These are phyloP conservation scores for Netelia melanura DNA, from an alignment of 2,888 invertebrate genomes.

Conservation along the genomic window DNA sequence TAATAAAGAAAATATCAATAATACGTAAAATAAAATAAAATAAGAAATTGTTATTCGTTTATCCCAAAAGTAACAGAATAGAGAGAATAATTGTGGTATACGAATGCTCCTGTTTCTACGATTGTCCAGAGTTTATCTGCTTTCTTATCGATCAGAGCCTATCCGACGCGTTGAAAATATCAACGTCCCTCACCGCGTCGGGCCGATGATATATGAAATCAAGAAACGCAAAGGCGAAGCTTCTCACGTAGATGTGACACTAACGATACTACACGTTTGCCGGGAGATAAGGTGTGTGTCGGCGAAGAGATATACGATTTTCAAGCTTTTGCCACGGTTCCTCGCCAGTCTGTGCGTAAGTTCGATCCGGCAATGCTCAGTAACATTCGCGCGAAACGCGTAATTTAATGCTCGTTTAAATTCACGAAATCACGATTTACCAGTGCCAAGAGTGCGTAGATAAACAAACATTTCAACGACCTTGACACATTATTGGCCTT, in stretches of 20 bases:
- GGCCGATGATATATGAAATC: not conserved
- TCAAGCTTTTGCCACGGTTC: conserved; percentile 54
- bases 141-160: conserved; percentile 57
- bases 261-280: conserved; percentile 31
- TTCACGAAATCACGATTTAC: not conserved
- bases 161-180: conserved; percentile 43
- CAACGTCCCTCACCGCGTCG: conserved; percentile 27
- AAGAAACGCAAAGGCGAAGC: conserved; percentile 16
- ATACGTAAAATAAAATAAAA: not conserved
- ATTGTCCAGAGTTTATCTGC: conserved; percentile 56
- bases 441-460: not conserved
- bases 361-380: conserved; percentile 39
- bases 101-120: conserved; percentile 17
- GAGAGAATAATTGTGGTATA: not conserved
- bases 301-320: conserved; percentile 56
- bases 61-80: not conserved
- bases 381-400: not conserved
- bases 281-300: conserved; percentile 59
- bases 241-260: conserved; percentile 1
- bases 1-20: too few relatives aligned
- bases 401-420: conserved; percentile 15
- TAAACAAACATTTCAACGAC: not conserved
- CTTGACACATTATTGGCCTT: conserved; percentile 8
- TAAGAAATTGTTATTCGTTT: not conserved
- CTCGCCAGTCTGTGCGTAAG: conserved; percentile 56